Conservation (phyloP, 1,140 invertebrate genomes). For the Idris sp. region DNA sequence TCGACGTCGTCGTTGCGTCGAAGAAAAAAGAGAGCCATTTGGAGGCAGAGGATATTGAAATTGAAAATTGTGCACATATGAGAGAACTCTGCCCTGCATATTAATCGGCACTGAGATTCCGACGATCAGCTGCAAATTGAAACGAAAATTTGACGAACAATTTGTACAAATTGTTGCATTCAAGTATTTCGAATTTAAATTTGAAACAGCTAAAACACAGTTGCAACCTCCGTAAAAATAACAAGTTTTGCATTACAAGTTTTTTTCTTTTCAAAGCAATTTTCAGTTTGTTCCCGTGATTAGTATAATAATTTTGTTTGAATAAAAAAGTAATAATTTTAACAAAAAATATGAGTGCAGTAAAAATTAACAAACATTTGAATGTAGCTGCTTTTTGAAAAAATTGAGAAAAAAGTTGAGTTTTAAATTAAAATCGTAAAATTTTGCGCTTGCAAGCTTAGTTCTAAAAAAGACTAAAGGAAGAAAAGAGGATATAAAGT, state of each 20-base stretch:
- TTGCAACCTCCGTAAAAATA: too few species aligned
- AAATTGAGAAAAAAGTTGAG: slow-evolving; percentile 28
- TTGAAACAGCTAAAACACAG: too few species aligned
- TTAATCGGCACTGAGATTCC: slow-evolving; percentile 75
- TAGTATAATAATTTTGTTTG: too few species aligned
- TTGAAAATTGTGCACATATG: slow-evolving; percentile 76
- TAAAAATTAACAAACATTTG: slow-evolving; percentile 12
- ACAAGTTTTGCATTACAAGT: too few species aligned
- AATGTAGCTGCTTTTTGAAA: slow-evolving; percentile 21
- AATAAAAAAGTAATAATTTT: too few species aligned
- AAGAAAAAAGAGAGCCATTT: slow-evolving; percentile 74
- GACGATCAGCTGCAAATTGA: slow-evolving; percentile 69
- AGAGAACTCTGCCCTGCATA: slow-evolving; percentile 68
- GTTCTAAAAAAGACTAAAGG: slow-evolving; percentile 27
- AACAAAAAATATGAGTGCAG: neutral
- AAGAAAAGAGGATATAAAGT: slow-evolving; percentile 14
- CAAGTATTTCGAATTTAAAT: too few species aligned
- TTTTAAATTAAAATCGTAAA: slow-evolving; percentile 44
- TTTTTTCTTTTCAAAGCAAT: too few species aligned
- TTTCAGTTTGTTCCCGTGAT: too few species aligned
- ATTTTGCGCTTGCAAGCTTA: slow-evolving; percentile 24
- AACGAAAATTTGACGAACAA: slow-evolving; percentile 6
- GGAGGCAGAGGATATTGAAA: slow-evolving; percentile 76
- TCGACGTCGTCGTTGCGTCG: slow-evolving; percentile 55
- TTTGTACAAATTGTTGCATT: neutral